Percentiles rank a stretch among this genome's conserved stretches.
Conservation (phyloP, 2,797 vertebrate species). For the Ciconia nigra region DNA sequence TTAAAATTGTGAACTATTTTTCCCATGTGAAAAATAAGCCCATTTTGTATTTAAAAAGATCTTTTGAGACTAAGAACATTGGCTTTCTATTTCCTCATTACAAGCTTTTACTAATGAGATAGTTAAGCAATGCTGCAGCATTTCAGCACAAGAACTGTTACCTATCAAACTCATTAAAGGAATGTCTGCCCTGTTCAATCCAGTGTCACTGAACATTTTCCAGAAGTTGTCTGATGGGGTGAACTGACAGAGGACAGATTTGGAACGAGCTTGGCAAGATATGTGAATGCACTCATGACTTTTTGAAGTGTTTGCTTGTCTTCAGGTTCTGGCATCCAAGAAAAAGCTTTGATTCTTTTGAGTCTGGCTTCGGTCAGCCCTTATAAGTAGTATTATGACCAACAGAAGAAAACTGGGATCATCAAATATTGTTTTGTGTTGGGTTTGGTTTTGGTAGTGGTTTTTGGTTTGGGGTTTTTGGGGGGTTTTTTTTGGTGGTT, state of each 20-base stretch:
- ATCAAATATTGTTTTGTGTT: background rate
- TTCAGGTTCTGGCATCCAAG: background rate
- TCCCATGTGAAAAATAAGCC: background rate
- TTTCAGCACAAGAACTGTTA: conserved; percentile 36
- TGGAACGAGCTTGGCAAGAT: conserved; percentile 20
- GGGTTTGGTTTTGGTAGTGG: too few species aligned
- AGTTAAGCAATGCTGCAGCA: background rate
- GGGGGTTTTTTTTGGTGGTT: background rate
- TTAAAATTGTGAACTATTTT: background rate
- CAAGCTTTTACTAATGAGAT: background rate
- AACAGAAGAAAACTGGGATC: background rate
- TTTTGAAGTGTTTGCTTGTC: background rate
- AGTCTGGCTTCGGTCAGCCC: background rate
- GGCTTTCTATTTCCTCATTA: background rate
- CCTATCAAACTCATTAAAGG: conserved; percentile 21
- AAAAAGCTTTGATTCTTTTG: background rate
- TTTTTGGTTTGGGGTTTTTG: background rate
- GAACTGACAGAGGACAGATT: conserved; percentile 19
- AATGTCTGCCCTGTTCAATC: background rate
- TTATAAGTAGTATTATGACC: background rate
- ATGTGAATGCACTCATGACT: background rate
- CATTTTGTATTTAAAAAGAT: background rate
- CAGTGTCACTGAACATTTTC: conserved; percentile 29
- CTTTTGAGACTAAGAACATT: background rate
- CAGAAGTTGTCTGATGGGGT: conserved; percentile 12